A percentile compares a stretch with the other conserved stretches of the same genome.
Evolutionary conservation across 2,113 vertebrate species (phyloP).

Genomic region (Muntiacus reevesi): DNA sequence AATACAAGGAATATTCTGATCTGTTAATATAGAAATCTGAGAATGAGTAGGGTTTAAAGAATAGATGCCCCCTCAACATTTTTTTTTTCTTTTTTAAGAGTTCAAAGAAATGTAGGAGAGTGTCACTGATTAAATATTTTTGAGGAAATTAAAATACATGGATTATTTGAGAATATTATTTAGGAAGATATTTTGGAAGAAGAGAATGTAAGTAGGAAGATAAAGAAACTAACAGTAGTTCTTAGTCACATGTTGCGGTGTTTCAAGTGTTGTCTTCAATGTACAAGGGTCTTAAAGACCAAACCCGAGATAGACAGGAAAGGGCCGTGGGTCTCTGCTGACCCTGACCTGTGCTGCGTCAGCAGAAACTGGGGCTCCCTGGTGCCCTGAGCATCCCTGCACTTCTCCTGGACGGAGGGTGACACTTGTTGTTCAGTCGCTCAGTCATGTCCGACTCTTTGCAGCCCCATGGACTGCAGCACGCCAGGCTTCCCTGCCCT

Average conservation of each 20-base stretch:
- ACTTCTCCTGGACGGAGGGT: fast-evolving
- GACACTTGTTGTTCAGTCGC: fast-evolving
- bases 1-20: neutral
- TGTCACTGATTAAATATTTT: neutral
- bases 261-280: too few species aligned
- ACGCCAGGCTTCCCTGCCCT: neutral
- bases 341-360: neutral
- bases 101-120: neutral
- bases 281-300: fast-evolving
- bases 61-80: neutral
- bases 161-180: neutral
- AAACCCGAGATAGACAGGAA: fast-evolving
- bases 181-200: neutral
- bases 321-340: neutral
- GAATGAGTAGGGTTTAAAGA: fast-evolving
- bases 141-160: neutral
- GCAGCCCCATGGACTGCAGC: fast-evolving
- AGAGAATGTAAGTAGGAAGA: fast-evolving
- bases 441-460: neutral
- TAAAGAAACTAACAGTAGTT: neutral
- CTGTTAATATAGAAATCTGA: neutral
- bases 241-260: fast-evolving
- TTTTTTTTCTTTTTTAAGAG: neutral
- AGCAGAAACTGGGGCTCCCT: neutral
- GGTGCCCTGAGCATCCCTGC: neutral